Conservation (phyloP, 2,888 invertebrate genomes). For the Cantharis nigra region DNA sequence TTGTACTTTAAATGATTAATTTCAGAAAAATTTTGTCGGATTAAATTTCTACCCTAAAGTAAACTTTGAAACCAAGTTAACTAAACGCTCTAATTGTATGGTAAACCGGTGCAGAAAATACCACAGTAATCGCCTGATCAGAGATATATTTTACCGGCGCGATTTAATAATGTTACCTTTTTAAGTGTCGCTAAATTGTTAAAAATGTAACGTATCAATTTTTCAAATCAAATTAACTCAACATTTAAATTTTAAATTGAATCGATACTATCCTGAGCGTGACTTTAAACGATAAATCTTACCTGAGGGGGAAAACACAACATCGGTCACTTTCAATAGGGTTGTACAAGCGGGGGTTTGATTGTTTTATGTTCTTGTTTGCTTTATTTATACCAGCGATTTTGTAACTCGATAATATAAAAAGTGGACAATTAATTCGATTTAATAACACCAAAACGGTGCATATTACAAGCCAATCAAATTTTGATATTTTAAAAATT, state of each 20-base stretch:
- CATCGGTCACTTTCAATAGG: conserved; percentile 28
- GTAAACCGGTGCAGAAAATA: neutral
- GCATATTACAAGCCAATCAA: neutral
- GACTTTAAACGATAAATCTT: conserved; percentile 36
- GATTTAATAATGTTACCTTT: conserved; percentile 8
- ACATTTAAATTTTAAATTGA: conserved; percentile 37
- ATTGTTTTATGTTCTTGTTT: conserved; percentile 33
- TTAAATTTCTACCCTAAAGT: neutral
- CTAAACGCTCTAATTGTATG: neutral
- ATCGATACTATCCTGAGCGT: conserved; percentile 36
- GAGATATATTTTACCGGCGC: neutral
- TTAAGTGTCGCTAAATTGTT: conserved; percentile 19
- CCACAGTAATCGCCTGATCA: neutral
- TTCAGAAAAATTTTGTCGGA: neutral
- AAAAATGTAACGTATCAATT: conserved; percentile 32
- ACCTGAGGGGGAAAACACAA: conserved; percentile 26
- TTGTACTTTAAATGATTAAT: too few relatives aligned
- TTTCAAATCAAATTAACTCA: conserved; percentile 36
- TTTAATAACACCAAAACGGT: neutral
- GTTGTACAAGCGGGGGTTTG: conserved; percentile 30
- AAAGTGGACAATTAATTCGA: neutral
- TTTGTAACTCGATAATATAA: conserved; percentile 16
- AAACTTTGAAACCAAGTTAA: neutral
- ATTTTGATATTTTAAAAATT: neutral
- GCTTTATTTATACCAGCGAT: conserved; percentile 25